These are phyloP conservation scores for Drosophila setosimentum DNA, from an alignment of 2,888 invertebrate genomes.

Conservation along the genomic window DNA sequence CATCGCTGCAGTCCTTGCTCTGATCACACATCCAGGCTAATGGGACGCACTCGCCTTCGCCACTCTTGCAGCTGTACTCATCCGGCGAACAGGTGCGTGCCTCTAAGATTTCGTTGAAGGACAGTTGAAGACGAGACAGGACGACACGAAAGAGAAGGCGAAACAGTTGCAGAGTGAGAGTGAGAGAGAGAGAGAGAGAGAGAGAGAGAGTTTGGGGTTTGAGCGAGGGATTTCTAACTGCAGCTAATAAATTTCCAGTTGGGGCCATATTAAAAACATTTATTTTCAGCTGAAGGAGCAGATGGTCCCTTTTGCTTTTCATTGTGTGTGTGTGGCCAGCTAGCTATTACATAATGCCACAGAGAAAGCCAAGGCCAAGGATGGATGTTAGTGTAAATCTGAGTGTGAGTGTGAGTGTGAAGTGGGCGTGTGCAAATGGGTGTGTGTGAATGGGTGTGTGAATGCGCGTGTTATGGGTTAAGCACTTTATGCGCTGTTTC, in stretches of 20 bases:
- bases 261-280: conserved; percentile 55
- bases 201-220: conserved; percentile 8
- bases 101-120: conserved; percentile 87
- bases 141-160: neutral
- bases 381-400: conserved; percentile 20
- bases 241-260: conserved; percentile 49
- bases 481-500: conserved; percentile 62
- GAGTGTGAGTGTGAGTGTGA: conserved; percentile 15
- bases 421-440: conserved; percentile 10
- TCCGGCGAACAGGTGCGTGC: conserved; percentile 93
- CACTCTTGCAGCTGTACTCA: conserved; percentile 94
- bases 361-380: conserved; percentile 54
- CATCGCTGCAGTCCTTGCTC: conserved; percentile 94
- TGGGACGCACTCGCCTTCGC: conserved; percentile 94
- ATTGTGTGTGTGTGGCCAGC: conserved; percentile 36
- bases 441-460: conserved; percentile 28
- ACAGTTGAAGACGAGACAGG: conserved; percentile 28
- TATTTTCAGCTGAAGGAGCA: conserved; percentile 37
- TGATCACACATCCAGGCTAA: conserved; percentile 98
- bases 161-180: conserved; percentile 13
- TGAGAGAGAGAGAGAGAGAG: conserved; percentile 14
- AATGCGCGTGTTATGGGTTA: conserved; percentile 54
- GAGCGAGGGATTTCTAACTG: conserved; percentile 24
- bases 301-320: conserved; percentile 13
- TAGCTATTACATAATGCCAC: conserved; percentile 54